Evolutionary conservation across 2,113 vertebrate genomes (phyloP).

Genomic region (Argyrosomus japonicus): DNA sequence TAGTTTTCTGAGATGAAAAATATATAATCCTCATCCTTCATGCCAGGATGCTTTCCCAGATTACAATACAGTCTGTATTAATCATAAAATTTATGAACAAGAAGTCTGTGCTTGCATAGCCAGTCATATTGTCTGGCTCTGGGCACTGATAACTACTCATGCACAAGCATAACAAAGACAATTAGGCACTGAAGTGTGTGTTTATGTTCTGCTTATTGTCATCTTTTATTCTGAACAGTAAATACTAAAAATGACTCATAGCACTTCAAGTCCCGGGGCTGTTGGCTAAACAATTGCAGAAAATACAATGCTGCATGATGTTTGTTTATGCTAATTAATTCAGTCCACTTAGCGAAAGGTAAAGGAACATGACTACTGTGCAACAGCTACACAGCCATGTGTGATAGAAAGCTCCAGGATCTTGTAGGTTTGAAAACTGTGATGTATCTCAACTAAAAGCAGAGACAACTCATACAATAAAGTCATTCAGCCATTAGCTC

Average conservation of each 20-base stretch:
- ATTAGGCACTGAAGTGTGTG: constrained; percentile 54
- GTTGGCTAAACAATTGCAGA: constrained; percentile 33
- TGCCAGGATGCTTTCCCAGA: constrained; percentile 78
- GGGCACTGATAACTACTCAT: constrained; percentile 57
- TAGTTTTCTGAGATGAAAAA: constrained; percentile 79
- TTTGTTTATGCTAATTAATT: constrained; percentile 52
- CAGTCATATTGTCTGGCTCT: constrained; percentile 70
- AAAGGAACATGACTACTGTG: constrained; percentile 7
- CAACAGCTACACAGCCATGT: not conserved
- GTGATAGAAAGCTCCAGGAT: not conserved
- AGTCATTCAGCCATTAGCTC: not conserved
- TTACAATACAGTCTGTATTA: constrained; percentile 77
- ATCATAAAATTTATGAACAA: constrained; percentile 76
- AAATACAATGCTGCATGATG: constrained; percentile 27
- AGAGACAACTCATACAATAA: not conserved
- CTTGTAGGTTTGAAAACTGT: not conserved
- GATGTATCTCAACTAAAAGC: constrained; percentile 7
- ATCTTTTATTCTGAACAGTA: constrained; percentile 54
- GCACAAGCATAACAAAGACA: constrained; percentile 66
- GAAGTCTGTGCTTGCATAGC: constrained; percentile 65
- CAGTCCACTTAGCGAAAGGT: not conserved
- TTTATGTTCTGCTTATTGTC: constrained; percentile 42
- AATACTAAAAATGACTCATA: constrained; percentile 45
- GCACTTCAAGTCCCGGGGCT: constrained; percentile 25
- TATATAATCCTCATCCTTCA: constrained; percentile 79